Percentiles rank a stretch among this genome's conserved stretches.
Evolutionary conservation across 2,113 vertebrate genomes (phyloP).

Genomic region (Megaleporinus macrocephalus): DNA sequence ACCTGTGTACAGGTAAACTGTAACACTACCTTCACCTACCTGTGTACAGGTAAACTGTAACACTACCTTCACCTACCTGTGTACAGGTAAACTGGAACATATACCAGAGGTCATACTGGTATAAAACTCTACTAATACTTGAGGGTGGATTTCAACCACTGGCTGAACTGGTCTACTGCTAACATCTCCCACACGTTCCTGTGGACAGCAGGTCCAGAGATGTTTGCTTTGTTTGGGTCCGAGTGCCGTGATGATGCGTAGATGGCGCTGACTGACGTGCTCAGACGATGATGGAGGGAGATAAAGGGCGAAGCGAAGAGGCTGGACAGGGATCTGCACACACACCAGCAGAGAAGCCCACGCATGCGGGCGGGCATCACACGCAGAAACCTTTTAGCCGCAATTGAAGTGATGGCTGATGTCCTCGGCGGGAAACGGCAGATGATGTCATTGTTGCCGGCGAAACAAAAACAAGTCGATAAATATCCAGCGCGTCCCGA

Average conservation of each 20-base stretch:
- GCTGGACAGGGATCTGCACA: background rate
- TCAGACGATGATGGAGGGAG: background rate
- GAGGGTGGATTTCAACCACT: too few species aligned
- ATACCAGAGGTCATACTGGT: too few species aligned
- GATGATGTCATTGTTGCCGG: slow-evolving; percentile 78
- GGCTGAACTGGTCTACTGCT: too few species aligned
- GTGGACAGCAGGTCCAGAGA: too few species aligned
- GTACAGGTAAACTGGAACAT: too few species aligned
- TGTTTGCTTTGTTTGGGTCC: background rate
- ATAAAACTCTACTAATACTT: too few species aligned
- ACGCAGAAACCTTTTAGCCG: slow-evolving; percentile 46
- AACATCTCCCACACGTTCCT: too few species aligned
- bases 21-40: too few species aligned
- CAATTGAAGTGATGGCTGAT: slow-evolving; percentile 51
- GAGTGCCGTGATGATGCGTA: background rate
- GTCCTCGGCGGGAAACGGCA: slow-evolving; percentile 72
- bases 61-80: too few species aligned
- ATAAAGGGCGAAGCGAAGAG: background rate
- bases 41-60: too few species aligned
- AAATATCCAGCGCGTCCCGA: slow-evolving; percentile 67
- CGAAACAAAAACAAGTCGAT: slow-evolving; percentile 78
- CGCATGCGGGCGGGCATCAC: slow-evolving; percentile 22
- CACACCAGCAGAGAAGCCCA: slow-evolving; percentile 55
- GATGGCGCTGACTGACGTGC: background rate
- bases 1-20: too few species aligned